Evolutionary conservation across 2,113 vertebrate species (phyloP), one percentile per base, ranked within the genome.

Genomic region (Rafetus swinhoei): DNA sequence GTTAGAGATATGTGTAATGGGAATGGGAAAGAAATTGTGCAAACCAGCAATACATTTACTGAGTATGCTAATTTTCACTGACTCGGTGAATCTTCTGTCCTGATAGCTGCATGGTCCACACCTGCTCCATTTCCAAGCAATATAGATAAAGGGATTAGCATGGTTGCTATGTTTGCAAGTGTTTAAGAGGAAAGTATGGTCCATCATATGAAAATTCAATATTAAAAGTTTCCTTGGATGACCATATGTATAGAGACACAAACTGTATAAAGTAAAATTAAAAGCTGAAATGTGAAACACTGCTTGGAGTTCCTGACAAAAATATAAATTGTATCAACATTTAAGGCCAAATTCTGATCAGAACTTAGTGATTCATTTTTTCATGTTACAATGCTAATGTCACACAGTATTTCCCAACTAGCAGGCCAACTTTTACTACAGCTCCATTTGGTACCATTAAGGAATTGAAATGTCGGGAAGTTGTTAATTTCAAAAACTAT

Each of bases 371-470:
- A 95, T 87, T 95, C 90, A 95, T 93, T 79, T 87, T 79, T 91
- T 89, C 50, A 88, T 77, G 3, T 50, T 89, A 92, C 53, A 76
- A 82, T 45, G 18, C 81, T 88, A 90, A n/a, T 81, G 86, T 88
- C 90, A 90, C 76, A 72, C 90, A 88, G 89, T 84, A 91, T 88
- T 93, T 93, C 84, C 84, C 83, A 95, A 93, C 77, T 87, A 74
- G 82, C 76, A 93, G 86, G 87, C 62, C 94, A 92, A 62, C 56
- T 88, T 94, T 88, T 92, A 91, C 92, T 81, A 77, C 90, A 77
- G 79, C 69, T 88, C 92, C 86, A 90, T 94, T 95, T 95, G 81
- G 81, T 96, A 74, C 85, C 90, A 85, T 90, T 93, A 96, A 92
- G 56, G 65, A 94, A 94, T 93, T 79, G 82, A 95, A 95, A 76